Evolutionary conservation across 2,113 vertebrate genomes (phyloP).

Genomic region (Saguinus midas): DNA sequence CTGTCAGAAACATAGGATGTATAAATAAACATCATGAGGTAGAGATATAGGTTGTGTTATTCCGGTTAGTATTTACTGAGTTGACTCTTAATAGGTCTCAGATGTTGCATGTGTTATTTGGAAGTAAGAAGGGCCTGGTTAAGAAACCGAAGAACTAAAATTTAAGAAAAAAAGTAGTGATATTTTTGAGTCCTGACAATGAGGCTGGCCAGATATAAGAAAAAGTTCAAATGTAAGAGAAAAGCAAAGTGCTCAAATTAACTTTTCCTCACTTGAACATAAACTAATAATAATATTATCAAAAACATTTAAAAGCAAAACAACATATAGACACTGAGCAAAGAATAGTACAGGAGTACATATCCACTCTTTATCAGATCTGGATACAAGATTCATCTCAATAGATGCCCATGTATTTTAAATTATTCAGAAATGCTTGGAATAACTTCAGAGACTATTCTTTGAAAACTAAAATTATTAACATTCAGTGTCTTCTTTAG

Average conservation of each 20-base stretch:
- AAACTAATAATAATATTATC: not conserved
- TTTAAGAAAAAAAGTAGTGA: not conserved
- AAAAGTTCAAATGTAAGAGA: not conserved
- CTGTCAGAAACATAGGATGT: no score
- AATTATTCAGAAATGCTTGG: not conserved
- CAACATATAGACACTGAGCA: not conserved
- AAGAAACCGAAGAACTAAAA: not conserved
- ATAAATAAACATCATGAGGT: no score
- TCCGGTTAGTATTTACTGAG: not conserved
- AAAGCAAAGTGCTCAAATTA: not conserved
- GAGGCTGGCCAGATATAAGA: not conserved
- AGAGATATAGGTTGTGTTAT: not conserved
- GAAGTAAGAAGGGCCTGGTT: not conserved
- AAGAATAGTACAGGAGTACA: not conserved
- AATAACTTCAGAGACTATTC: slow-evolving; percentile 17
- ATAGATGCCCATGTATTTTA: not conserved
- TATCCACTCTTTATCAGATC: not conserved
- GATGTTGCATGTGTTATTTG: not conserved
- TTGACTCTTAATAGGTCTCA: not conserved
- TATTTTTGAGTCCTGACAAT: not conserved
- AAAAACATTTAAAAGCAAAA: not conserved
- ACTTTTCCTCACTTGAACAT: not conserved
- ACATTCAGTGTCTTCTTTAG: not conserved
- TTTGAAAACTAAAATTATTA: slow-evolving; percentile 44
- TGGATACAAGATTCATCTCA: not conserved